Base-by-base conservation (phyloP, 2,888 invertebrate genomes). In the Choreutis nemorana region DNA sequence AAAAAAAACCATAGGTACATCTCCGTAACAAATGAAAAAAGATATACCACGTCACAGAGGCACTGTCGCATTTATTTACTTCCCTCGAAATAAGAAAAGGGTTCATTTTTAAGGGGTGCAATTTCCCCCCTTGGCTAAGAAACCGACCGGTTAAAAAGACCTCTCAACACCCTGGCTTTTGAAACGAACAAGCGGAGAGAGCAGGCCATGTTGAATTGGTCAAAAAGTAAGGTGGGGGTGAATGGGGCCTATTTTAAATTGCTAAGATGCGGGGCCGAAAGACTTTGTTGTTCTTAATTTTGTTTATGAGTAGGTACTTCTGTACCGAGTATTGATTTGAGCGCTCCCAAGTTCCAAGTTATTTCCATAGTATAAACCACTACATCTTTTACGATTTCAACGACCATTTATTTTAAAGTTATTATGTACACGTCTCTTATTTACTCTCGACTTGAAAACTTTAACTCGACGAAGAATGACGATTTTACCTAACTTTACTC, bases 221-320 rank as follows among this genome's bases (percentile, higher is more conserved):
- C 26, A 6, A 3, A 31, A 36, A 33, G 36, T 25, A 31, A 30
- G 31, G 43, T n/a, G n/a, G 47, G 56, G 40, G 50, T 38, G 40
- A 33, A 29, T 32, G 46, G 53, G 53, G 53, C 62, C 57, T 52
- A 49, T 67, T 68, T 68, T 60, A 64, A 70, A 70, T 72, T 65
- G 58, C 55, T 50, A 63, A 66, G 65, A 62, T 47, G 56, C 47
- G 57, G 48, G 47, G 38, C 46, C 37, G n/a, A n/a, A n/a, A n/a
- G n/a, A 34, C 41, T 31, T 32, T 44, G 52, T 54, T 55, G 51
- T 52, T 57, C 56, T 56, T 53, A 55, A 56, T 59, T 55, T 55
- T 54, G 49, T 58, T 55, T 53, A n/a, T n/a, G n/a, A n/a, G n/a
- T n/a, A 39, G 33, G 37, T 39, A 33, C 31, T 40, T 43, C 45